Base-by-base conservation (phyloP, 2,113 vertebrate genomes). In the Archocentrus centrarchus region DNA sequence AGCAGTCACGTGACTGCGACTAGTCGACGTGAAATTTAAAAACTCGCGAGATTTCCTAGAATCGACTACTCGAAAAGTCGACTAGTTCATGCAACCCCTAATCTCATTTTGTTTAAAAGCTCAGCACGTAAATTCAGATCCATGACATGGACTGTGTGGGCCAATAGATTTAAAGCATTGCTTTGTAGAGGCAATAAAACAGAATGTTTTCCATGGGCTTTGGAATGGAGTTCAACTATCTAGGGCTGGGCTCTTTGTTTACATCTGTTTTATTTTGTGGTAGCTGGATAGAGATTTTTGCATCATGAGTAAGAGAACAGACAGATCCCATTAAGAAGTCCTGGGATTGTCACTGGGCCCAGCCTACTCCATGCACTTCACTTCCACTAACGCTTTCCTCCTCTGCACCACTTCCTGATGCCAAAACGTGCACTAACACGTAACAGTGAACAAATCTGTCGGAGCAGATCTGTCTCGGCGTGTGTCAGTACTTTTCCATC, bases 401-500 rank as follows among this genome's bases (percentile, higher is more conserved):
- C 47, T 58, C 17, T 14, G 0, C 32, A 1, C 35, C 0, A 0
- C 57, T 84, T 70, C 64, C 82, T 1, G 4, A 64, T 11, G 73
- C 63, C 35, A 47, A 53, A 89, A 53, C 50, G 0, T 47, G 82
- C 62, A 55, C 58, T 5, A 75, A 86, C 83, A 18, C 77, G 75
- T 50, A 80, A 57, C 77, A 4, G 47, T 3, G 17, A 39, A 39
- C 27, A 50, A 57, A 62, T 66, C 50, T 84, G 63, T 59, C 8
- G 47, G 32, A 58, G 11, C 27, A 44, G 35, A 84, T 73, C 37
- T 20, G 64, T 61, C 62, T 47, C 3, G 0, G 61, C 1, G 2
- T 57, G 1, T 22, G 77, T 86, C 68, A 39, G 94, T 93, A 93
- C 58, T 89, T 94, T 92, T 95, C 93, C 93, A 93, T 30, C 59